Evolutionary conservation across 2,113 vertebrate genomes (phyloP).

Genomic region (Procavia capensis): DNA sequence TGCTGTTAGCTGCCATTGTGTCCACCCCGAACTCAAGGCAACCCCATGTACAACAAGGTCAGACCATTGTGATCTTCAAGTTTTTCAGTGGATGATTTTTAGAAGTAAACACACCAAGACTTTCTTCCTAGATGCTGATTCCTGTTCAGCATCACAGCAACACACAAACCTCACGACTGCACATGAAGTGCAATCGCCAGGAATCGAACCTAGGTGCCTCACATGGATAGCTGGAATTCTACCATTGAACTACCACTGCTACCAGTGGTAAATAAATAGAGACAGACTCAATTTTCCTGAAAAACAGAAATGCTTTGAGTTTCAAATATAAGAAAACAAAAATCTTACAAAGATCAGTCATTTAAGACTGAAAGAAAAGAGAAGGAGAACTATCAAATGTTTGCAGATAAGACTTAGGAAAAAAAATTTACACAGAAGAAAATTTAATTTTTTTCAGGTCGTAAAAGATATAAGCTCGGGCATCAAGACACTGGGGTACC

Average conservation of each 20-base stretch:
- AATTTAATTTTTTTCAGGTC: background rate
- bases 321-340: background rate
- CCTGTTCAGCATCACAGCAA: background rate
- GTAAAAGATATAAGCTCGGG: background rate
- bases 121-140: background rate
- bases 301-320: background rate
- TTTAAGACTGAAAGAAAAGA: conserved; percentile 23
- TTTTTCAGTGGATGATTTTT: background rate
- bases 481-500: background rate
- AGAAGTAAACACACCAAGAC: background rate
- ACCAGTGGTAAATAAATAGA: background rate
- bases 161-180: background rate
- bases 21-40: background rate
- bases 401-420: conserved; percentile 10
- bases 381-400: conserved; percentile 11
- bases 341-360: background rate
- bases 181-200: background rate
- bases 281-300: background rate
- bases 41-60: no score
- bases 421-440: background rate
- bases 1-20: background rate
- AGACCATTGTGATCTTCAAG: no score
- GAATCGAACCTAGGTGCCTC: background rate
- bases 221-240: background rate
- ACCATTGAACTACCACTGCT: background rate